Base-by-base conservation (phyloP, 2,888 invertebrate genomes). In the Polymixis flavicincta region DNA sequence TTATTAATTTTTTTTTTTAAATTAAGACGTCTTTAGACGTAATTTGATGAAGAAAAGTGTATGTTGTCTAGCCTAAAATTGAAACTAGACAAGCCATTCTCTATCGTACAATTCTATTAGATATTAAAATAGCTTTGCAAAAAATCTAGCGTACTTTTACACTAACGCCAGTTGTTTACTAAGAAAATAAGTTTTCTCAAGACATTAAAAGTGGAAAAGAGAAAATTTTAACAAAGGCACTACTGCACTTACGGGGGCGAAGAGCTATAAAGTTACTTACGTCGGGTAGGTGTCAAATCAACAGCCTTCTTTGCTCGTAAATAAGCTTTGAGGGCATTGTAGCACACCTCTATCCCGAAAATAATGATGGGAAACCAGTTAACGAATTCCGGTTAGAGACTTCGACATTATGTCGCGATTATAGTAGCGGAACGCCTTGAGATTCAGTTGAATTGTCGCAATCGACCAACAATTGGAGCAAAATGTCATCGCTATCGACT, bases 291-390 rank as follows among this genome's bases (percentile, higher is more conserved):
- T 65, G 65, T 74, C 17, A 17, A 74, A 74, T 25, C 64, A 80
- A 60, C 59, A 61, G 75, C 11, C 54, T 74, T 78, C n/a, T 74
- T 60, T 81, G 22, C 48, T 74, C 42, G 14, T 65, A 74, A 74
- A 74, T 78, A 50, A 65, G 48, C 52, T 11, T 11, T 50, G 50
- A 54, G 54, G n/a, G n/a, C n/a, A n/a, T 54, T n/a, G n/a, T n/a
- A 54, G n/a, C 54, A 13, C 54, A n/a, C 13, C 54, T 54, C 54
- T 4, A 22, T 1, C 52, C 0, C 9, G 22, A n/a, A 52, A 52
- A 52, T 52, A 52, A 22, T 22, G 9, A 52, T 1, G 52, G 22
- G 52, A n/a, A 52, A 52, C 52, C 11, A 11, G n/a, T 54, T 0
- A 45, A 11, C 42, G 11, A 11, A 45, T 13, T 45, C 42, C 13